These are phyloP conservation scores for Hipparchia semele DNA, from an alignment of 2,888 invertebrate genomes.

Conservation along the genomic window DNA sequence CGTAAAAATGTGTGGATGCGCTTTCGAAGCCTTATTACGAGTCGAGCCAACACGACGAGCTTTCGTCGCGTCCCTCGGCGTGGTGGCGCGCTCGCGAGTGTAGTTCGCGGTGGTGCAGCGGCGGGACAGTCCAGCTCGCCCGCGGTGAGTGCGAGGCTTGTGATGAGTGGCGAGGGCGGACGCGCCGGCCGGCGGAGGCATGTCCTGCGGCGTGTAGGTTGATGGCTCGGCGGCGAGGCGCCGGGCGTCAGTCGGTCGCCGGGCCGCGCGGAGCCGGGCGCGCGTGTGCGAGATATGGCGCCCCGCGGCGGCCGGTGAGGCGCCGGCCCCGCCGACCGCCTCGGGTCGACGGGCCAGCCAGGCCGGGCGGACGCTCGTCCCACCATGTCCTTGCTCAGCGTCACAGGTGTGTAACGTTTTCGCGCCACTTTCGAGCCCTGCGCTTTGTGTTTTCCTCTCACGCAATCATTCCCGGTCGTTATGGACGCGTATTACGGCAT, in stretches of 20 bases:
- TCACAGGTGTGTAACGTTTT: constrained; percentile 74
- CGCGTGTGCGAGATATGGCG: constrained; percentile 73
- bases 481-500: constrained; percentile 54
- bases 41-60: constrained; percentile 47
- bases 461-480: constrained; percentile 61
- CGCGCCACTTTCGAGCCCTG: constrained; percentile 46
- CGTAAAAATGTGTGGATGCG: constrained; percentile 53
- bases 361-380: constrained; percentile 65
- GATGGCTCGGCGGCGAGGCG: constrained; percentile 55
- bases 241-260: constrained; percentile 72
- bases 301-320: constrained; percentile 82
- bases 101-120: constrained; percentile 27
- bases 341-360: constrained; percentile 80
- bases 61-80: constrained; percentile 44
- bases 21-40: constrained; percentile 52
- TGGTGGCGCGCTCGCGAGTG: constrained; percentile 43
- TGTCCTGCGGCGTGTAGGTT: constrained; percentile 48
- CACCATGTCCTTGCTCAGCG: constrained; percentile 83
- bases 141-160: constrained; percentile 38
- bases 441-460: constrained; percentile 60
- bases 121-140: constrained; percentile 37
- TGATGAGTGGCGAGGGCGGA: constrained; percentile 44
- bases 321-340: constrained; percentile 82
- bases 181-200: constrained; percentile 48
- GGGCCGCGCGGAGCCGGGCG: constrained; percentile 76